A percentile compares a stretch with the other conserved stretches of the same genome.
Conservation (phyloP, 2,888 invertebrate genomes). For the Sipha maydis region DNA sequence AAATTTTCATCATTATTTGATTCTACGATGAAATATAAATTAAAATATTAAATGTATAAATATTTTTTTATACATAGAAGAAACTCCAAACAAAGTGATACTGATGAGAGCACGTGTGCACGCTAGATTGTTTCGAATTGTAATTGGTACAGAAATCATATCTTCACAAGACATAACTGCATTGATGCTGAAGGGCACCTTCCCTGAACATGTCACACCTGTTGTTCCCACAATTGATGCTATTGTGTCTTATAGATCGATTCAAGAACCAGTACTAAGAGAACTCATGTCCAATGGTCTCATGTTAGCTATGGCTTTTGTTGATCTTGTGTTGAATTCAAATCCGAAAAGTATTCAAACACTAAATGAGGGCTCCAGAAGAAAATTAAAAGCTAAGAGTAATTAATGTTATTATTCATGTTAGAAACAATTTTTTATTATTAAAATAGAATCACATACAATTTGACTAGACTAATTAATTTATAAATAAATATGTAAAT, state of each 20-base stretch:
- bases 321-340: slow-evolving; percentile 44
- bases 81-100: slow-evolving; percentile 37
- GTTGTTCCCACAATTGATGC: slow-evolving; percentile 44
- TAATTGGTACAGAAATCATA: slow-evolving; percentile 59
- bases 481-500: slow-evolving; percentile 4
- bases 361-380: slow-evolving; percentile 31
- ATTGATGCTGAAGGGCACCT: slow-evolving; percentile 50
- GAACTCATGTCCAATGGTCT: slow-evolving; percentile 56
- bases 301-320: slow-evolving; percentile 52
- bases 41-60: background rate
- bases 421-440: background rate
- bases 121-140: slow-evolving; percentile 55
- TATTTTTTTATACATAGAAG: slow-evolving; percentile 26
- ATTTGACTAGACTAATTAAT: slow-evolving; percentile 1
- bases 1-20: slow-evolving; percentile 9
- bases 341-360: slow-evolving; percentile 54
- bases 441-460: background rate
- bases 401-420: background rate
- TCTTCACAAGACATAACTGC: slow-evolving; percentile 57
- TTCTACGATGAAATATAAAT: background rate
- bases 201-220: slow-evolving; percentile 48
- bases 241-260: slow-evolving; percentile 23
- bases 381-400: slow-evolving; percentile 4
- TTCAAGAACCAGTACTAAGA: slow-evolving; percentile 40
- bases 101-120: slow-evolving; percentile 58